Base-by-base conservation (phyloP, 2,888 invertebrate species). In the Tubulanus polymorphus region DNA sequence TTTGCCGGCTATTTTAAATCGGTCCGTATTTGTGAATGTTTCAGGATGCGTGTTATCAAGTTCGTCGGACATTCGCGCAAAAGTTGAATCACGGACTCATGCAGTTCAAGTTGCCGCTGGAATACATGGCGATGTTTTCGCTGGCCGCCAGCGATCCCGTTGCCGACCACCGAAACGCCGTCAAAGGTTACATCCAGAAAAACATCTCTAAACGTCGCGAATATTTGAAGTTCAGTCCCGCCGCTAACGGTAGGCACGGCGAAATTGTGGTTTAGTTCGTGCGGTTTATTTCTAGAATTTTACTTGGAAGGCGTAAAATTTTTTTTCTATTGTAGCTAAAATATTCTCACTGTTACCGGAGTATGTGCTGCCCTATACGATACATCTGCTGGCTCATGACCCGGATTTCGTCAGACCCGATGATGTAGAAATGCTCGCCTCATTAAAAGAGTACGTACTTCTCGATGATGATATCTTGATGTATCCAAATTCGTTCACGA, bases 71-170 rank as follows among this genome's bases (percentile, higher is more conserved):
- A 50, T 95, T 97, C 79, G 88, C 92, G 3, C 84, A 86, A 47
- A 96, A 97, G 82, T 81, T 97, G 67, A 94, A 97, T 80, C 94
- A 95, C 83, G 93, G 92, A 55, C 80, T 89, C 52, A 83, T 85
- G 41, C 61, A 70, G 15, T 61, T 81, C 52, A 70, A 74, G 74
- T 83, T 97, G 62, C 96, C 96, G 0, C 82, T 97, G 53, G 94
- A 96, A 81, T 97, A 95, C 82, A 92, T 96, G 93, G 91, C 93
- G 20, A 91, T 91, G 80, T 94, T 96, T 81, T 90, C 90, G 32
- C 81, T 96, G 55, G 90, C 88, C 30, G 95, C 94, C 0, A 86
- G 89, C 62, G 95, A 96, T 81, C 86, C 88, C 8, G 90, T 93
- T 70, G 86, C 88, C 59, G 87, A 89, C 73, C 82, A 89, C 41